These are phyloP conservation scores for Lithodes maja DNA, from an alignment of 2,888 invertebrate species.

Conservation along the genomic window DNA sequence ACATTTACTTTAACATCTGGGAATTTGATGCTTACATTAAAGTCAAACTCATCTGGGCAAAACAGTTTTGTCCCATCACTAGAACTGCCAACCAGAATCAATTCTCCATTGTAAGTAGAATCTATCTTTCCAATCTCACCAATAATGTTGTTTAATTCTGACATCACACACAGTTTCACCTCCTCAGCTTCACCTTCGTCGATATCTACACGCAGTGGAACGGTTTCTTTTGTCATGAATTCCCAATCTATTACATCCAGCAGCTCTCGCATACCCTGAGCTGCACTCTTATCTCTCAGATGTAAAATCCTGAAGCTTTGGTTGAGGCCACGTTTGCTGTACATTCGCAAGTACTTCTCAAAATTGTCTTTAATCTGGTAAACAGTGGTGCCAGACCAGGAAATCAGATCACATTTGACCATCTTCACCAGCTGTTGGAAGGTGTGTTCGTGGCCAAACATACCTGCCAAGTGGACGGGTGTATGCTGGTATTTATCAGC, in stretches of 20 bases:
- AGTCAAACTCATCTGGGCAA: conserved; percentile 55
- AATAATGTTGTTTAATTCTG: conserved; percentile 31
- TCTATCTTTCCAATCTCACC: conserved; percentile 17
- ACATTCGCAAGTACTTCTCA: conserved; percentile 12
- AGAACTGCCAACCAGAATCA: conserved; percentile 18
- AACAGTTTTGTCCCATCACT: conserved; percentile 32
- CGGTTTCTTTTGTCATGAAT: not conserved
- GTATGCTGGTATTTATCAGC: conserved; percentile 26
- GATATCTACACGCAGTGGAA: conserved; percentile 7
- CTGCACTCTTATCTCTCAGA: no score
- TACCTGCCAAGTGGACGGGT: conserved; percentile 44
- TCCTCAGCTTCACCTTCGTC: conserved; percentile 26
- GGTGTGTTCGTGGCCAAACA: conserved; percentile 42
- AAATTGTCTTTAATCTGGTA: conserved; percentile 5
- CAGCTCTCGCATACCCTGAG: not conserved
- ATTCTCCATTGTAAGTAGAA: conserved; percentile 18
- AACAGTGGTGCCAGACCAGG: conserved; percentile 12
- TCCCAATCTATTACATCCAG: not conserved
- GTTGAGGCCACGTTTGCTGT: not conserved
- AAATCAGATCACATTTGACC: not conserved
- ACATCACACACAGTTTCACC: conserved; percentile 14
- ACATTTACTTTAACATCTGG: conserved; percentile 17
- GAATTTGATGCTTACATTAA: conserved; percentile 29
- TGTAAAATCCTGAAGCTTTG: not conserved
- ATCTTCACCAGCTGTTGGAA: conserved; percentile 24